Base-by-base conservation (phyloP, 2,113 vertebrate species). In the Ameiurus melas region DNA sequence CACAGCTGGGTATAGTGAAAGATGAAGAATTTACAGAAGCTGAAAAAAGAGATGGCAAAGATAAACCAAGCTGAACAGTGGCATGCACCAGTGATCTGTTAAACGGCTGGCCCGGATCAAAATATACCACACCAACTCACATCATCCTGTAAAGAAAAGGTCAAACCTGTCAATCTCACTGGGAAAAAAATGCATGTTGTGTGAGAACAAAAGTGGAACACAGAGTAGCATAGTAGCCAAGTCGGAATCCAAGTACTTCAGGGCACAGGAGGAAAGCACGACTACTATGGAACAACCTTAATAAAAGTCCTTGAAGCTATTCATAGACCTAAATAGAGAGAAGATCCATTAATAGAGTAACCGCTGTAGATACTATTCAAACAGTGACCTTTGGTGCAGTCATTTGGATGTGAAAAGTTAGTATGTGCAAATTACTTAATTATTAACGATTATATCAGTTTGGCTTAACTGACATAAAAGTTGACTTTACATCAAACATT, bases 401-500 rank as follows among this genome's bases (percentile, higher is more conserved):
- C 51, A 39, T 43, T 80, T 13, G 9, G 1, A 60, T 55, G 87
- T 22, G 8, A 20, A 62, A 64, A 58, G 20, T 33, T 68, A 57
- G 25, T 16, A 20, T 25, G 27, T 30, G 64, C 14, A n/a, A 68
- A 13, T 25, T 22, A 84, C 86, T 89, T 89, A 90, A 88, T 83
- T 55, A 81, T 13, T 53, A 66, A 73, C 53, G 88, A 85, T 86
- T 86, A 10, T 81, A 84, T 81, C 39, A 83, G 64, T 90, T 84
- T 47, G 64, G 0, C 55, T 77, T 30, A 89, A 86, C 88, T 89
- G 22, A 68, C 78, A 89, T 51, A 27, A 58, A 89, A 53, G 80
- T 89, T 85, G 86, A 89, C 78, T 88, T 84, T 80, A 83, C 86
- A 88, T 89, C 58, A 89, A 89, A 89, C 43, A 55, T 6, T 13